Base-by-base conservation (phyloP, 1,140 invertebrate species). In the Eriocheir sinensis region DNA sequence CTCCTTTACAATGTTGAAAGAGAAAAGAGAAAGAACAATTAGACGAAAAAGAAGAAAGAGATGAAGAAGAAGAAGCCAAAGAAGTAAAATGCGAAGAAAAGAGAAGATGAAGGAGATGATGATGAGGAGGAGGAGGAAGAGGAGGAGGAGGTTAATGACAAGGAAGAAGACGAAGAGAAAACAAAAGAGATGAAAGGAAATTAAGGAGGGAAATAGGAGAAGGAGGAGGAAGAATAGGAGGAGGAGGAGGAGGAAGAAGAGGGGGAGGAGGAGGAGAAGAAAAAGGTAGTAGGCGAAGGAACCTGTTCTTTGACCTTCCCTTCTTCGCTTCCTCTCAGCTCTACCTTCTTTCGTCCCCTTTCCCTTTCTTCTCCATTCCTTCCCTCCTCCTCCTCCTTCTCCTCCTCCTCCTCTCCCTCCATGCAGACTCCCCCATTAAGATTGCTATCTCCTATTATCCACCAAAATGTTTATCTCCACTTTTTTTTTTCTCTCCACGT, bases 221-320 rank as follows among this genome's bases (percentile, higher is more conserved):
- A 53, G 21, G 60, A 72, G 27, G 60, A n/a, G n/a, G n/a, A 21
- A 60, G 17, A 21, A 21, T 9, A 60, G 53, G 17, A 60, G 21
- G 53, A 60, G 27, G 8, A 60, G 17, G 17, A 60, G 21, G 53
- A 72, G 27, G 17, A 72, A n/a, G 60, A 72, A n/a, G 60, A 72
- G 27, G 27, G n/a, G 27, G 21, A 17, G 27, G 17, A 72, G 60
- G 60, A 72, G 60, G 60, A 27, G 60, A 72, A n/a, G n/a, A n/a
- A n/a, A 72, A 72, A 72, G 60, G 17, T n/a, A n/a, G 60, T 72
- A 72, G 60, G 60, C 60, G 60, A 72, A 72, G 60, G 60, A 72
- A 72, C 60, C 60, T 72, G 60, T 72, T 72, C 60, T 72, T 72
- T 72, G 60, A 72, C 60, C 60, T 72, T 72, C 60, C 60, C 60